A percentile compares a stretch with the other conserved stretches of the same genome.
Evolutionary conservation across 1,140 invertebrate species (phyloP).

Genomic region (Conus betulinus): DNA sequence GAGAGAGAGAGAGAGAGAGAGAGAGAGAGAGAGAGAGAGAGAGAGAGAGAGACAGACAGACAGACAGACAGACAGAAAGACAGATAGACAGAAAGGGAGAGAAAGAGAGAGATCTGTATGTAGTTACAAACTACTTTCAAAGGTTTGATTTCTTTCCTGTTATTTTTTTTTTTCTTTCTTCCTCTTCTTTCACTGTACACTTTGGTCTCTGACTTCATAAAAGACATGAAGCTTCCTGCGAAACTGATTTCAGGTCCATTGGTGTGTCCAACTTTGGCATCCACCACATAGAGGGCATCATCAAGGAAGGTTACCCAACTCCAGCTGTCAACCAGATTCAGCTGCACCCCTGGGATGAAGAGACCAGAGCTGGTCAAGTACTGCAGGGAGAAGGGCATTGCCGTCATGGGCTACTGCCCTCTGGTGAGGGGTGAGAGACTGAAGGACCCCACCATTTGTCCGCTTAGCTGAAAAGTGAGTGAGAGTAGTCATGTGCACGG

Average conservation of each 20-base stretch:
- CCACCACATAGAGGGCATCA: slow-evolving; percentile 62
- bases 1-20: too few species aligned
- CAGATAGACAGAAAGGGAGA: neutral
- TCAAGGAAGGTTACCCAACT: slow-evolving; percentile 53
- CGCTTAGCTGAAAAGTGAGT: slow-evolving; percentile 57
- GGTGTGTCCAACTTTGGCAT: slow-evolving; percentile 71
- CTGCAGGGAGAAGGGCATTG: slow-evolving; percentile 59
- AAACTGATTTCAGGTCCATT: slow-evolving; percentile 56
- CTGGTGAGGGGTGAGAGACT: slow-evolving; percentile 57
- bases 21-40: too few species aligned
- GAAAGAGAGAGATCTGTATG: neutral
- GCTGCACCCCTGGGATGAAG: slow-evolving; percentile 63
- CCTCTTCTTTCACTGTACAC: too few species aligned
- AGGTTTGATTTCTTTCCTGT: too few species aligned
- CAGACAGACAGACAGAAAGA: neutral
- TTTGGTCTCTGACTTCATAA: too few species aligned
- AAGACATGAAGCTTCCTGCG: too few species aligned
- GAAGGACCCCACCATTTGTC: slow-evolving; percentile 49
- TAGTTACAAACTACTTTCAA: too few species aligned
- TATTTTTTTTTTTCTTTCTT: too few species aligned
- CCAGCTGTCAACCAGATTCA: slow-evolving; percentile 71
- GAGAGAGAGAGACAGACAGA: too few species aligned
- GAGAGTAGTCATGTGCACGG: too few species aligned
- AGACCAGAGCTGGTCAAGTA: slow-evolving; percentile 60
- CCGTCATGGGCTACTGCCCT: slow-evolving; percentile 69